These are phyloP conservation scores for Hylaeus anthracinus DNA, from an alignment of 1,140 invertebrate species.

Conservation along the genomic window DNA sequence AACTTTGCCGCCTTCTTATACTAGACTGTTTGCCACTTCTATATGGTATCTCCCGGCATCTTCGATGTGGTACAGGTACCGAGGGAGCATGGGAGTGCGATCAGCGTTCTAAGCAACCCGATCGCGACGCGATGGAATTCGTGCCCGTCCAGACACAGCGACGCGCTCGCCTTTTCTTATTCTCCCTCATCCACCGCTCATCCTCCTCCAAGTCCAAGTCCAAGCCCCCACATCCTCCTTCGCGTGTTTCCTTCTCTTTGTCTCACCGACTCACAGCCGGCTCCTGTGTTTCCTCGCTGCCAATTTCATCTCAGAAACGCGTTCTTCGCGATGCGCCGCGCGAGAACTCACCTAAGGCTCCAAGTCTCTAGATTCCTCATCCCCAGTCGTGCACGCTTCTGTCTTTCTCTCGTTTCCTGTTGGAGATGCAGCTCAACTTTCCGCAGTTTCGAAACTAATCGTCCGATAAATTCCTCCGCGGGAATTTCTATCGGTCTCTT, in stretches of 20 bases:
- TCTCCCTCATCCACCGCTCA: neutral
- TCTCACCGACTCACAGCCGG: conserved; percentile 1
- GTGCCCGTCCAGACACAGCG: conserved; percentile 55
- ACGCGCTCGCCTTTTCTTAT: conserved; percentile 52
- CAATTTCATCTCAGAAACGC: conserved; percentile 42
- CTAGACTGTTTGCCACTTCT: conserved; percentile 61
- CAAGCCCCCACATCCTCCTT: too few relatives aligned
- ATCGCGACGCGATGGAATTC: conserved; percentile 68
- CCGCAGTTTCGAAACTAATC: conserved; percentile 23
- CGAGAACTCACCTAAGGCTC: conserved; percentile 6
- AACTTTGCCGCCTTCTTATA: conserved; percentile 53
- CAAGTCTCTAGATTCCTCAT: neutral
- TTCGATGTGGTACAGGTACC: conserved; percentile 53
- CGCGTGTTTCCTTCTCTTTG: conserved; percentile 26
- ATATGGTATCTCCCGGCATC: conserved; percentile 62
- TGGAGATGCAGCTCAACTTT: neutral
- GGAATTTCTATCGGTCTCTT: neutral
- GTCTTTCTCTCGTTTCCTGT: neutral
- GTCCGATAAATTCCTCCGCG: conserved; percentile 11
- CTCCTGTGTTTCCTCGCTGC: conserved; percentile 18
- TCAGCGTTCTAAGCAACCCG: conserved; percentile 65
- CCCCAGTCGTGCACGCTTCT: neutral
- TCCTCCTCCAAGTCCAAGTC: too few relatives aligned
- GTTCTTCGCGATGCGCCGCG: conserved; percentile 6
- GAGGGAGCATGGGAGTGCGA: conserved; percentile 47